phyloP scores from a whole-genome alignment of 2,113 vertebrate species.

The Atrichornis clamosus region DNA sequence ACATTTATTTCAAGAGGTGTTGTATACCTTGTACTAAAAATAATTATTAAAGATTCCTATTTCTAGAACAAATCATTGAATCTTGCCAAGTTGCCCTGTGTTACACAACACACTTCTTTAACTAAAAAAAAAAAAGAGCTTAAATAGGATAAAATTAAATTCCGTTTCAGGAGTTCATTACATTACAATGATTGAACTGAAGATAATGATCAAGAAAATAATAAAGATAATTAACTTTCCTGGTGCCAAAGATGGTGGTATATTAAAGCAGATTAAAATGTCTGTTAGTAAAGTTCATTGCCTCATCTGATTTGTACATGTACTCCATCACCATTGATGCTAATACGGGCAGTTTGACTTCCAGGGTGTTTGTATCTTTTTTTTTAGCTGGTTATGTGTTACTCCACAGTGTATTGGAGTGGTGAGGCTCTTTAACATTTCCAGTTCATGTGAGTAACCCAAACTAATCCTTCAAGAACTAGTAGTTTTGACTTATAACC shows the following conservation, averaged over 20 bases:
- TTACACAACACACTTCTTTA: neutral
- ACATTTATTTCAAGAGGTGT: slow-evolving; percentile 1
- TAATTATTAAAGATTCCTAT: neutral
- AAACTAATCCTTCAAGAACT: neutral
- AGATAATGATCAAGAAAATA: neutral
- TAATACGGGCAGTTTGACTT: neutral
- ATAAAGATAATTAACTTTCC: neutral
- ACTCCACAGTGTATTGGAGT: neutral
- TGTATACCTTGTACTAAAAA: neutral
- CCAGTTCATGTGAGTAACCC: neutral
- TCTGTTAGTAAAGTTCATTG: neutral
- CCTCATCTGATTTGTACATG: neutral
- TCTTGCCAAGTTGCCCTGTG: neutral
- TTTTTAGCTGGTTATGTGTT: neutral
- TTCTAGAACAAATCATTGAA: neutral
- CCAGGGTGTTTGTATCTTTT: neutral
- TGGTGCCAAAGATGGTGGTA: neutral
- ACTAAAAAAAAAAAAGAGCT: neutral
- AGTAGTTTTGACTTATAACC: neutral
- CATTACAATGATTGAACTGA: neutral
- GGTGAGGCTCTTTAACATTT: neutral
- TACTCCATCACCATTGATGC: neutral
- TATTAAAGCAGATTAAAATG: neutral
- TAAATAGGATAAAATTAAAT: neutral
- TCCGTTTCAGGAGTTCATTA: neutral